These are phyloP conservation scores for Tachystola acroxantha DNA, from an alignment of 2,888 invertebrate genomes.

Conservation along the genomic window DNA sequence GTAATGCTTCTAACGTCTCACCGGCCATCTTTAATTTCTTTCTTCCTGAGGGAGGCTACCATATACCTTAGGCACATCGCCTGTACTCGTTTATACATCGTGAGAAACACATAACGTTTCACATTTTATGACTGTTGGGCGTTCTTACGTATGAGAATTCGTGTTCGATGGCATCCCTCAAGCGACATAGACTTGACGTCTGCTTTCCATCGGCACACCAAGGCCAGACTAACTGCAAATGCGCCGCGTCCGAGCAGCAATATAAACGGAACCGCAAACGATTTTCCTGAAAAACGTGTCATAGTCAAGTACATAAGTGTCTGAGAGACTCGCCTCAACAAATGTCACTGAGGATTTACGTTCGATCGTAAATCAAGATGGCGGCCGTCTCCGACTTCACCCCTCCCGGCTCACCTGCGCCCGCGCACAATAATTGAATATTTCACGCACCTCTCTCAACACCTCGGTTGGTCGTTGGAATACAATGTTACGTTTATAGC, in stretches of 20 bases:
- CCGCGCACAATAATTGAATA: conserved; percentile 74
- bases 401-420: conserved; percentile 56
- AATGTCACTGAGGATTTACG: conserved; percentile 75
- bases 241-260: conserved; percentile 25
- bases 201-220: conserved; percentile 31
- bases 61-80: too few relatives aligned
- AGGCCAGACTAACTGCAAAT: conserved; percentile 17
- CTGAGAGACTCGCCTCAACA: conserved; percentile 60
- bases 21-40: too few relatives aligned
- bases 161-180: conserved; percentile 20
- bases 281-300: conserved; percentile 59
- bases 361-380: conserved; percentile 74
- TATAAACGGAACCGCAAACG: conserved; percentile 39
- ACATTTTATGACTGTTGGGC: conserved; percentile 39
- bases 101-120: conserved; percentile 34
- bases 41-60: too few relatives aligned
- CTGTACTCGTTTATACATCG: conserved; percentile 27
- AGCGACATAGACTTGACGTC: conserved; percentile 20
- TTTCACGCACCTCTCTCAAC: conserved; percentile 74
- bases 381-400: conserved; percentile 47
- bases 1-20: too few relatives aligned
- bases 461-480: conserved; percentile 58
- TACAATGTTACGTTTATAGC: conserved; percentile 73
- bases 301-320: conserved; percentile 38
- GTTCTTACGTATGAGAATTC: conserved; percentile 33